phyloP scores from a whole-genome alignment of 2,113 vertebrate species.

The Eubucco bourcierii region DNA sequence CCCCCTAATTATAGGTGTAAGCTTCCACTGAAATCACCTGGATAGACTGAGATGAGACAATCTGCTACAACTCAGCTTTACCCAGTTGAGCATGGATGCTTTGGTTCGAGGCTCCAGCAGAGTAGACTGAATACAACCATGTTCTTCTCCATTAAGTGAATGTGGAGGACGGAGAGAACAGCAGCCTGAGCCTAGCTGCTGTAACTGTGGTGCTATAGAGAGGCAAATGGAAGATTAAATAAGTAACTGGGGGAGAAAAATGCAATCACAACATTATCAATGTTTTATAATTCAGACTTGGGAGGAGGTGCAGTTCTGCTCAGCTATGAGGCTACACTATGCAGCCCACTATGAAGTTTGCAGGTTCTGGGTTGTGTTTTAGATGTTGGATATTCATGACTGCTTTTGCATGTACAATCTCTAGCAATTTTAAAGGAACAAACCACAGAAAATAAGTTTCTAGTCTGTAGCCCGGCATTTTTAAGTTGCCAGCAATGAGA shows the following conservation, averaged over 20 bases:
- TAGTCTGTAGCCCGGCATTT: neutral
- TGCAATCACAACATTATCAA: neutral
- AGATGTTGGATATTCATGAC: neutral
- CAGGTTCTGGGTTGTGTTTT: neutral
- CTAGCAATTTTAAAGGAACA: neutral
- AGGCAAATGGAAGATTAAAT: neutral
- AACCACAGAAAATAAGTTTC: neutral
- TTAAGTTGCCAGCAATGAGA: neutral
- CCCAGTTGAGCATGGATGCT: rapidly evolving
- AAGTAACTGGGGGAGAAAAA: neutral
- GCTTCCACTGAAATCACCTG: neutral
- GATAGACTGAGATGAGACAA: neutral
- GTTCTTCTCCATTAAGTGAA: neutral
- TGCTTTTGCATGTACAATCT: neutral
- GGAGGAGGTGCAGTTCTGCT: neutral
- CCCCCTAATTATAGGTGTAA: neutral
- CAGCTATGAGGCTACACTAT: neutral
- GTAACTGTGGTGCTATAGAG: neutral
- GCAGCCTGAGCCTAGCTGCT: neutral
- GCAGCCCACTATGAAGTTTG: neutral
- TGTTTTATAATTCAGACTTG: neutral
- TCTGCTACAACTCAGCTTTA: neutral
- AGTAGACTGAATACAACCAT: rapidly evolving
- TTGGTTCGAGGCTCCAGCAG: neutral
- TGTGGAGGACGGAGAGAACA: neutral